Conservation (phyloP, 2,888 invertebrate genomes). For the Phytoseiulus persimilis region DNA sequence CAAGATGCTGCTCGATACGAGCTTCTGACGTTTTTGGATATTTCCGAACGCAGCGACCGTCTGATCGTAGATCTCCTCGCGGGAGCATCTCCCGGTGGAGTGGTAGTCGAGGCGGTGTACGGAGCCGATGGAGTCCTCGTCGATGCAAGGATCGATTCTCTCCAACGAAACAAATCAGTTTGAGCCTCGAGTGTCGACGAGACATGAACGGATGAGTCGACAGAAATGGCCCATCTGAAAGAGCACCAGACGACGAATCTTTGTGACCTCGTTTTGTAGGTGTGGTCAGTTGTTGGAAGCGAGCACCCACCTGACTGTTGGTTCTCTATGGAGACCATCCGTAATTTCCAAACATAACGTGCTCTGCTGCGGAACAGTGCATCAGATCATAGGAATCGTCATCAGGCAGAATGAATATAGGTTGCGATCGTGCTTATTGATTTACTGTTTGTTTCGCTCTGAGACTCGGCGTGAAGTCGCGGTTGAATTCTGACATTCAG, state of each 20-base stretch:
- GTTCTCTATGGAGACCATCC: background rate
- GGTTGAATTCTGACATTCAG: no score
- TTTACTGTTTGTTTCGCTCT: no score
- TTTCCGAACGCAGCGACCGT: no score
- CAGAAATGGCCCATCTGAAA: background rate
- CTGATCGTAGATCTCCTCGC: background rate
- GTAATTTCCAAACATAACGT: background rate
- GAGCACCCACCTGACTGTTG: background rate
- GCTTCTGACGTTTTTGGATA: background rate
- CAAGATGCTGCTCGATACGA: background rate
- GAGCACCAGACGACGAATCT: background rate
- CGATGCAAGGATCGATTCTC: background rate
- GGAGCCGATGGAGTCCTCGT: background rate
- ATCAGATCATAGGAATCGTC: background rate
- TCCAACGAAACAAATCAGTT: background rate
- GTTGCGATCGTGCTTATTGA: background rate
- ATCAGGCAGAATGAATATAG: background rate
- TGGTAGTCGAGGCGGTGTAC: no score
- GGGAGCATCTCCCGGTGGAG: background rate
- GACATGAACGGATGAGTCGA: background rate
- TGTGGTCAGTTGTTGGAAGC: conserved; percentile 5
- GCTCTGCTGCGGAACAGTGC: background rate
- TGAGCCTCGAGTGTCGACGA: background rate
- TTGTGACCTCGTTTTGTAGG: conserved; percentile 5
- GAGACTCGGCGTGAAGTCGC: no score